Base-by-base conservation (phyloP, 2,888 invertebrate species). In the Magallana nippona region DNA sequence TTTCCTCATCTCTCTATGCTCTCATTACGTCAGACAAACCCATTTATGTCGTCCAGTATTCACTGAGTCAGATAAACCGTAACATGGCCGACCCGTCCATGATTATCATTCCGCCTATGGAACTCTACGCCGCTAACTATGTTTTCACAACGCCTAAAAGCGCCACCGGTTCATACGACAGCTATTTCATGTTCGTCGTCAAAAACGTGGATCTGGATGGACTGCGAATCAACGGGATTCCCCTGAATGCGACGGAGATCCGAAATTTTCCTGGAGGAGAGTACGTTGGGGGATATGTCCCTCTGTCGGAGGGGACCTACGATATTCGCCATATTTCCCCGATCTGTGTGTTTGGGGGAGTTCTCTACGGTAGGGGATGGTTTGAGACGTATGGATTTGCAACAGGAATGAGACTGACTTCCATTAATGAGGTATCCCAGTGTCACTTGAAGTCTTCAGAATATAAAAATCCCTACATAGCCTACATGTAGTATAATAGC, bases 21-120 rank as follows among this genome's bases (percentile, higher is more conserved):
- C 81, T 86, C 79, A 82, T 90, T 8, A 15, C 57, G 13, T 71
- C 90, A 13, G 84, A 84, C 27, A 85, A 88, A 32, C 80, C 89
- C 3, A 88, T 91, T 15, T 84, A 90, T 56, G 86, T 91, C 15
- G 88, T 89, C 11, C 86, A 89, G 71, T 85, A 89, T 22, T 87
- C 87, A 10, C 83, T 89, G 32, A 90, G 91, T 78, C 89, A 90
- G 82, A 86, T 44, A 56, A 71, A 71, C 32, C 83, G 82, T 2
- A 89, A 89, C 78, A 83, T 86, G 13, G 84, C 88, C 0, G 92
- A 92, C 83, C 92, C 92, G 0, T 87, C 91, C 32, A 88, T 92
- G 89, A 87, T 89, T 17, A 84, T 90, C 3, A 87, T 92, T 3
- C 90, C 90, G 5, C 90, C 92, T 0, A 84, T 89, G 55, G 86